Conservation (phyloP, 1,140 invertebrate species). For the Mamestra configurata region DNA sequence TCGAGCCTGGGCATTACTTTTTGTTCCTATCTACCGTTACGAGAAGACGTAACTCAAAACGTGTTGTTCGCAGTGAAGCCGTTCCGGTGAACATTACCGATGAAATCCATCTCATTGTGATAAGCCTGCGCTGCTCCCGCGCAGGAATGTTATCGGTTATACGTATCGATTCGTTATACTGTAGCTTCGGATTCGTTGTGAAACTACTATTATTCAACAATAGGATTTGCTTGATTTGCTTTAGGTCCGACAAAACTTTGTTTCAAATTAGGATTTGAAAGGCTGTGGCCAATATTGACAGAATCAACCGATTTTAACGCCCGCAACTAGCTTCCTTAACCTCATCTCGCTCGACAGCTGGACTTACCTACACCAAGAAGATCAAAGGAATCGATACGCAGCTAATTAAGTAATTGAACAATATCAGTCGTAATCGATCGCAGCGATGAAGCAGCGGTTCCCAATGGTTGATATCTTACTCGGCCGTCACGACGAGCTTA, state of each 20-base stretch:
- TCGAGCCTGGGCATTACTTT: conserved; percentile 26
- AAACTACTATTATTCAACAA: conserved; percentile 17
- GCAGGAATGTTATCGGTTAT: conserved; percentile 58
- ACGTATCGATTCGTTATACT: conserved; percentile 55
- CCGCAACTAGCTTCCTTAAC: background rate
- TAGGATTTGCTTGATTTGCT: background rate
- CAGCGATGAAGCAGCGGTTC: conserved; percentile 48
- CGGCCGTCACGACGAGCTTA: conserved; percentile 59
- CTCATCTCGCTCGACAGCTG: background rate
- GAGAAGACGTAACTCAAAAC: conserved; percentile 35
- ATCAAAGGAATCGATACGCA: conserved; percentile 32
- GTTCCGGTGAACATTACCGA: conserved; percentile 54
- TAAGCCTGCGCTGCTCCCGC: conserved; percentile 53
- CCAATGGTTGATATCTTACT: conserved; percentile 63
- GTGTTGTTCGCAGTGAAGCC: conserved; percentile 42
- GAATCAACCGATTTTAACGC: too few species aligned
- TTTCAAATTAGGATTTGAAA: background rate
- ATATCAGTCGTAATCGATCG: conserved; percentile 57
- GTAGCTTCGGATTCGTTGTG: conserved; percentile 1
- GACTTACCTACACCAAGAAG: background rate
- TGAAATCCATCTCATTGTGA: conserved; percentile 52
- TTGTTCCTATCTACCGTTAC: conserved; percentile 33
- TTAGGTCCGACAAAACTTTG: background rate
- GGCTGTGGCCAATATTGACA: background rate
- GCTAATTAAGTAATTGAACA: conserved; percentile 50